Conservation (phyloP, 2,113 vertebrate genomes). For the Penelope pileata region DNA sequence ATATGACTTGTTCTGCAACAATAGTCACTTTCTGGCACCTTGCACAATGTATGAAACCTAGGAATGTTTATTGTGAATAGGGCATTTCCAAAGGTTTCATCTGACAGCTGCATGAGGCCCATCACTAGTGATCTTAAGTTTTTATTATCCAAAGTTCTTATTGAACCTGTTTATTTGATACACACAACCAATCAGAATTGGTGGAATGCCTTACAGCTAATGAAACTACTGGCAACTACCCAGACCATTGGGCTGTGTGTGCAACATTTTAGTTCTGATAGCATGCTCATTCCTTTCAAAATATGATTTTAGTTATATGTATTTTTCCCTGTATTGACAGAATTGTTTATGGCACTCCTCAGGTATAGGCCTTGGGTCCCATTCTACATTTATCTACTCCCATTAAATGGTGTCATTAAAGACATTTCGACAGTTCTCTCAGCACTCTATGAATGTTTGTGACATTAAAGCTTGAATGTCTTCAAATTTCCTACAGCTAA, state of each 20-base stretch:
- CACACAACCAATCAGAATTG: background rate
- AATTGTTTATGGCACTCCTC: conserved; percentile 39
- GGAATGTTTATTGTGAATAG: background rate
- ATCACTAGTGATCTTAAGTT: background rate
- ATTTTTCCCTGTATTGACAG: conserved; percentile 9
- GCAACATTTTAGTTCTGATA: background rate
- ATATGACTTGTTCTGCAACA: background rate
- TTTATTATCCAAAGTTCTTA: background rate
- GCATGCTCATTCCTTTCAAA: background rate
- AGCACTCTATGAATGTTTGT: conserved; percentile 11
- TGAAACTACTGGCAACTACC: background rate
- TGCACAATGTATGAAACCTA: background rate
- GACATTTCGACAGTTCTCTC: conserved; percentile 41
- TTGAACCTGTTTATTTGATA: background rate
- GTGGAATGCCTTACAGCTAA: background rate
- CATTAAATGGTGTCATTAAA: conserved; percentile 52
- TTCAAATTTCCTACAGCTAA: conserved; percentile 64
- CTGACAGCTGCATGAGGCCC: background rate
- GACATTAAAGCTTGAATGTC: conserved; percentile 55
- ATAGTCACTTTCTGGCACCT: background rate
- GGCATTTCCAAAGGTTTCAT: background rate
- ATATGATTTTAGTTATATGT: background rate
- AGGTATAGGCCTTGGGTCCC: conserved; percentile 36
- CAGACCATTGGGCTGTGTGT: rapidly evolving
- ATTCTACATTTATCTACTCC: conserved; percentile 42